Base-by-base conservation (phyloP, 2,888 invertebrate species). In the Hetaerina titia region DNA sequence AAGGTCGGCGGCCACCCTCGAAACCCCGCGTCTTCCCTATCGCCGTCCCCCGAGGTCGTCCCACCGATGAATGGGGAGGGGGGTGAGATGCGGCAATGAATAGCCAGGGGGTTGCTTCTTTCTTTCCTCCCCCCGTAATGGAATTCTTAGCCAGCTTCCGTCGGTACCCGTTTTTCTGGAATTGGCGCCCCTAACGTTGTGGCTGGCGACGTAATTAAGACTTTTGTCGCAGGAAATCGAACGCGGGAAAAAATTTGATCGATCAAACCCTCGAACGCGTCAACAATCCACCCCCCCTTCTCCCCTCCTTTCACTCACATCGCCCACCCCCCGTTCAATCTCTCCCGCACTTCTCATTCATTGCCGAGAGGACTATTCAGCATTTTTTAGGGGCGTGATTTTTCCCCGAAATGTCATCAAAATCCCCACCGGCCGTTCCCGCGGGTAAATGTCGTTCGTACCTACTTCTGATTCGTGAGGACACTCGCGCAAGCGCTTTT, bases 91-190 rank as follows among this genome's bases (percentile, higher is more conserved):
- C 11, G 25, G 81, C 81, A 31, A 81, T 31, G 81, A 81, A 81
- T 81, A 31, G 25, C 25, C 0, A 81, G 31, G 81, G 31, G 81
- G 81, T n/a, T 22, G 69, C 7, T 25, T 81, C 25, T 81, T 81
- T 81, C 81, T 81, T 81, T 81, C 31, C 81, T 45, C 4, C 2
- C 74, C 69, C n/a, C 69, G 8, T 81, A 81, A 31, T 81, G 81
- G 81, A 81, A 81, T 81, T 81, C 81, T 81, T 81, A 81, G 81
- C 81, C 81, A 31, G 81, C 81, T 81, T 81, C 81, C 31, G 69
- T 69, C 81, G 81, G 31, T 4, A 31, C 31, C 22, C 69, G 45
- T 45, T 45, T 11, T 4, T 25, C 25, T 25, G 81, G 81, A 69
- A 69, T n/a, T n/a, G 22, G 5, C 69, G 19, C 19, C n/a, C 81